Conservation (phyloP, 2,113 vertebrate genomes). For the Oncorhynchus tshawytscha region DNA sequence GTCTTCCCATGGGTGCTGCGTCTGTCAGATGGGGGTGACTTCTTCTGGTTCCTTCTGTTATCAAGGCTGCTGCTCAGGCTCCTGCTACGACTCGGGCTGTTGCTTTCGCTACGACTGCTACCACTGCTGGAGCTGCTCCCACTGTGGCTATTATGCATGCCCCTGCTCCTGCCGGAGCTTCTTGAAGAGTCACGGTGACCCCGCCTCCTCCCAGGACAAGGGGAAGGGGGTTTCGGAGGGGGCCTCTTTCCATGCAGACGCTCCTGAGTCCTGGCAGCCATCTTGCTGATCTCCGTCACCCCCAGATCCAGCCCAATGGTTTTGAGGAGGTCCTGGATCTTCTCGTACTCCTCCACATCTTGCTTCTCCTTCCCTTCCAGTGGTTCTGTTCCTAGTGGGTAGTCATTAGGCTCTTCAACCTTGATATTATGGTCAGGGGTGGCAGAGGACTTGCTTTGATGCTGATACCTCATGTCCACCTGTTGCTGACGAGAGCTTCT, state of each 20-base stretch:
- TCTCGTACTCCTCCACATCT: conserved; percentile 74
- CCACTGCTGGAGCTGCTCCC: conserved; percentile 68
- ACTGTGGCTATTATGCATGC: conserved; percentile 55
- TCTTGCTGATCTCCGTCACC: conserved; percentile 86
- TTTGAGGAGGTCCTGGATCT: conserved; percentile 93
- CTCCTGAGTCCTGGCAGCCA: conserved; percentile 91
- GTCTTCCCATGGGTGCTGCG: conserved; percentile 50
- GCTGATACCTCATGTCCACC: conserved; percentile 3
- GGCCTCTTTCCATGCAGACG: conserved; percentile 88
- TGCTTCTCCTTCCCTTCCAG: conserved; percentile 49
- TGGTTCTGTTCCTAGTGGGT: conserved; percentile 41
- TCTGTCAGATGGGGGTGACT: conserved; percentile 56
- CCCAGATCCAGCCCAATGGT: conserved; percentile 94
- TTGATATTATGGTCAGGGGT: conserved; percentile 6
- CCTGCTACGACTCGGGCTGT: conserved; percentile 26
- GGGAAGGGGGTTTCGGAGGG: conserved; percentile 51
- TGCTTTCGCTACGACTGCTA: conserved; percentile 47
- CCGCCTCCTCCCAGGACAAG: conserved; percentile 5
- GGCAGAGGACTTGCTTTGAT: conserved; percentile 12
- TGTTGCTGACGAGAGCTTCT: conserved; percentile 9
- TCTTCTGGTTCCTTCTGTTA: conserved; percentile 55
- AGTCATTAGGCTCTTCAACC: neutral
- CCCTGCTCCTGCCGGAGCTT: conserved; percentile 66
- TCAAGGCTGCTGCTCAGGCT: conserved; percentile 61
- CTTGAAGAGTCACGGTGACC: conserved; percentile 47